Evolutionary conservation across 1,140 invertebrate species (phyloP).

Genomic region (Charaxes varanes): DNA sequence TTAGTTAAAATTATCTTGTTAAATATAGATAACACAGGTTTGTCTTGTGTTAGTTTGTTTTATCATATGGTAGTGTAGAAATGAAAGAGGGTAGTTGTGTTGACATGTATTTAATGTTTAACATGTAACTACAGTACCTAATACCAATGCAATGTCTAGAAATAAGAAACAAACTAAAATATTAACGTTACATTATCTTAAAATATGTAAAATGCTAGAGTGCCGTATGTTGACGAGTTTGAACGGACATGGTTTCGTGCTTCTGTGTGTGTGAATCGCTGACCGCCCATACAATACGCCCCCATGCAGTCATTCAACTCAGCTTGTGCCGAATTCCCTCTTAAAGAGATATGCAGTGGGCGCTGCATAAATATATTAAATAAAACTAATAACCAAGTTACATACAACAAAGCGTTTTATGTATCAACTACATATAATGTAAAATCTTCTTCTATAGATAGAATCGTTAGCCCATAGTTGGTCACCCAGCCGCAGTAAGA

Average conservation of each 20-base stretch:
- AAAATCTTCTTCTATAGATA: too few species aligned
- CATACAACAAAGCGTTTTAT: too few species aligned
- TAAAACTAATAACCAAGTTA: too few species aligned
- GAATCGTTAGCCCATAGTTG: too few species aligned
- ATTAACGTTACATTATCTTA: constrained; percentile 50
- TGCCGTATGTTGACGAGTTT: constrained; percentile 31
- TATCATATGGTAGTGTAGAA: constrained; percentile 58
- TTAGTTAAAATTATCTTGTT: too few species aligned
- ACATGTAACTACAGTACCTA: constrained; percentile 66
- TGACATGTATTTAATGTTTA: constrained; percentile 73
- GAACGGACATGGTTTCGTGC: constrained; percentile 28
- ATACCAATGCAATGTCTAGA: constrained; percentile 53
- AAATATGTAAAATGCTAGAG: constrained; percentile 44
- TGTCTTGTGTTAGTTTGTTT: neutral
- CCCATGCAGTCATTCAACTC: too few species aligned
- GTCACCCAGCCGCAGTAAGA: too few species aligned
- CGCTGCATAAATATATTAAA: too few species aligned
- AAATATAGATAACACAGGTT: neutral
- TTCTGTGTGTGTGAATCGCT: constrained; percentile 5
- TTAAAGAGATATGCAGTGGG: too few species aligned
- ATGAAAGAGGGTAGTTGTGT: constrained; percentile 68
- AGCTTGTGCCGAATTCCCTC: too few species aligned
- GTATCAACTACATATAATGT: too few species aligned
- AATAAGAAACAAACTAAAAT: constrained; percentile 47
- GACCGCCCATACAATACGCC: too few species aligned